Conservation (phyloP, 2,888 invertebrate genomes). For the Melitaea athalia region DNA sequence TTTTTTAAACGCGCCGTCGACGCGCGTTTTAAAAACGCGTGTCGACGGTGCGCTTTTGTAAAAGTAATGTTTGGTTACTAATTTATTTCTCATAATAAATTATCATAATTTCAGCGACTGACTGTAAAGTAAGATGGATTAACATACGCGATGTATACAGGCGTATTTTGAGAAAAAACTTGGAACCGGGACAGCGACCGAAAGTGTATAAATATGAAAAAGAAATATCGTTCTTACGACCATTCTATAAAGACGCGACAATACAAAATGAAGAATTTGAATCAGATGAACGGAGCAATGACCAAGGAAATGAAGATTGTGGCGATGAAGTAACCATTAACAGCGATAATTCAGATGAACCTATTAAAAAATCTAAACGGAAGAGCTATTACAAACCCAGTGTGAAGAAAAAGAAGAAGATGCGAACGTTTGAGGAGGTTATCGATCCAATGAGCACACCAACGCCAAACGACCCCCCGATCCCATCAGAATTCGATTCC, state of each 20-base stretch:
- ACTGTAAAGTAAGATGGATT: slow-evolving; percentile 75
- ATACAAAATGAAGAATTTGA: slow-evolving; percentile 46
- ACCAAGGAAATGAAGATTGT: slow-evolving; percentile 48
- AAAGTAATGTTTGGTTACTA: too few relatives aligned
- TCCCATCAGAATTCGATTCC: slow-evolving; percentile 55
- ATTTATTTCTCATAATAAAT: not conserved
- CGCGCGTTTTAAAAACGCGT: too few relatives aligned
- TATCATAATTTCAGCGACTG: slow-evolving; percentile 55
- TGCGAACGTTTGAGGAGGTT: slow-evolving; percentile 41
- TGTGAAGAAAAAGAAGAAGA: slow-evolving; percentile 46
- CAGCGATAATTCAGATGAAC: slow-evolving; percentile 52
- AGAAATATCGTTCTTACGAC: slow-evolving; percentile 64
- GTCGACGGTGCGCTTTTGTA: too few relatives aligned
- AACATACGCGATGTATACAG: slow-evolving; percentile 75
- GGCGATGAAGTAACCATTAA: slow-evolving; percentile 44
- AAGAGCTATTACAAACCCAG: slow-evolving; percentile 45
- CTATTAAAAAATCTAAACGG: slow-evolving; percentile 44
- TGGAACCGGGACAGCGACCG: slow-evolving; percentile 45
- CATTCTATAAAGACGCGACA: slow-evolving; percentile 64
- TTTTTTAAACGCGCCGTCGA: too few relatives aligned
- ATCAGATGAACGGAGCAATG: slow-evolving; percentile 45
- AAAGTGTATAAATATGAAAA: slow-evolving; percentile 69
- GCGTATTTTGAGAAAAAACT: slow-evolving; percentile 60
- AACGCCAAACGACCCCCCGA: slow-evolving; percentile 45
- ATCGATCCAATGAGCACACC: slow-evolving; percentile 45